Base-by-base conservation (phyloP, 2,888 invertebrate genomes). In the Charanyca ferruginea region DNA sequence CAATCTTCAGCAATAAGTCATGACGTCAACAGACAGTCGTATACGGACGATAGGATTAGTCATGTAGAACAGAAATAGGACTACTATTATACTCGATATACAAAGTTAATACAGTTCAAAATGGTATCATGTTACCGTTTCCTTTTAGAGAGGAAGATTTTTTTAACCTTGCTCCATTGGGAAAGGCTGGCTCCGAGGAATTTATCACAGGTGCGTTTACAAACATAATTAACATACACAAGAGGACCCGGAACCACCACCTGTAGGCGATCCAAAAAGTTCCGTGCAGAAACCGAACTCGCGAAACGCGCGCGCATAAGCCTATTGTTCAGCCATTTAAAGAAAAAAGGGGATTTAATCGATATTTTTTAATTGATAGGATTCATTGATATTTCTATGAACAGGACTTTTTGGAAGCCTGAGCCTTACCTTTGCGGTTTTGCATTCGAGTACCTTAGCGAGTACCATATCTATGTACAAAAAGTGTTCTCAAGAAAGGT, bases 21-120 rank as follows among this genome's bases (percentile, higher is more conserved):
- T 77, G 59, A 61, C 79, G 63, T 78, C 44, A 53, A 28, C 16
- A 25, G 22, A 38, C 38, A 28, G 9, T 38, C 54, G 25, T 38
- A 52, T 59, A 73, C 61, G 51, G 60, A 52, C 64, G 73, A 54
- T 66, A 49, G 38, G 58, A 73, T 79, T 79, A 79, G 81, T 79
- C 79, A 79, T 71, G 6, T 66, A 22, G 25, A 67, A 81, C 57
- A 79, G 65, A 81, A n/a, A 81, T 79, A 79, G 65, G 48, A 73
- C 38, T 22, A 18, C 23, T 42, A 65, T 71, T 58, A 58, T 23
- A 57, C 23, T 55, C 51, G 25, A 60, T 55, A 22, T 65, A 58
- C 41, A 52, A 47, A 42, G 20, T 6, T 32, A 64, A 42, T 41
- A 28, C 52, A 42, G 60, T 60, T 23, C 44, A 49, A 77, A 48